phyloP scores from a whole-genome alignment of 2,113 vertebrate genomes.

The Neodontobutis hainanensis region DNA sequence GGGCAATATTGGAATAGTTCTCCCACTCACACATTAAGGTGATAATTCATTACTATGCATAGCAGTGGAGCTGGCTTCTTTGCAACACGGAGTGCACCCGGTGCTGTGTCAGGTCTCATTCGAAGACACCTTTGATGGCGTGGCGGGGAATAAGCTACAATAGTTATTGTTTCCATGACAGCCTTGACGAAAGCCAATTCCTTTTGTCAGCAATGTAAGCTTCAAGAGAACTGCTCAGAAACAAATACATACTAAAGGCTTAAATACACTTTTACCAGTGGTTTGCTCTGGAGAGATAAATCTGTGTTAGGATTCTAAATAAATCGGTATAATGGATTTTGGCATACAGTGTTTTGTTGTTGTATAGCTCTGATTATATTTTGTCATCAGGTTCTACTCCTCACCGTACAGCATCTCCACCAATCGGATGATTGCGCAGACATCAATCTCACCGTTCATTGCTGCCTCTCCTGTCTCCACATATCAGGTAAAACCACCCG shows the following conservation, averaged over 20 bases:
- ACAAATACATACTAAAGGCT: conserved; percentile 21
- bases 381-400: conserved; percentile 91
- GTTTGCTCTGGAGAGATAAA: not conserved
- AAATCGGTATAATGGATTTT: too few species aligned
- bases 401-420: conserved; percentile 99
- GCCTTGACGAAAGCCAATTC: conserved; percentile 55
- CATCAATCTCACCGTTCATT: conserved; percentile 98
- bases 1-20: conserved; percentile 50
- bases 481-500: conserved; percentile 89
- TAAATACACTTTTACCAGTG: conserved; percentile 29
- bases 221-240: conserved; percentile 32
- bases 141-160: conserved; percentile 48
- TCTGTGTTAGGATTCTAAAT: not conserved
- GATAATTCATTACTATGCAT: conserved; percentile 63
- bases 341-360: not conserved
- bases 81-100: conserved; percentile 49
- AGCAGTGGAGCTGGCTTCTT: conserved; percentile 37
- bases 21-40: conserved; percentile 65
- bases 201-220: conserved; percentile 43
- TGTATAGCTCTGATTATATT: conserved; percentile 13
- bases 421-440: conserved; percentile 99
- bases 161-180: conserved; percentile 59
- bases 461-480: conserved; percentile 98
- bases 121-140: conserved; percentile 43
- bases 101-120: conserved; percentile 55